These are phyloP conservation scores for Pachydiplax longipennis DNA, from an alignment of 2,888 invertebrate genomes.

Conservation along the genomic window DNA sequence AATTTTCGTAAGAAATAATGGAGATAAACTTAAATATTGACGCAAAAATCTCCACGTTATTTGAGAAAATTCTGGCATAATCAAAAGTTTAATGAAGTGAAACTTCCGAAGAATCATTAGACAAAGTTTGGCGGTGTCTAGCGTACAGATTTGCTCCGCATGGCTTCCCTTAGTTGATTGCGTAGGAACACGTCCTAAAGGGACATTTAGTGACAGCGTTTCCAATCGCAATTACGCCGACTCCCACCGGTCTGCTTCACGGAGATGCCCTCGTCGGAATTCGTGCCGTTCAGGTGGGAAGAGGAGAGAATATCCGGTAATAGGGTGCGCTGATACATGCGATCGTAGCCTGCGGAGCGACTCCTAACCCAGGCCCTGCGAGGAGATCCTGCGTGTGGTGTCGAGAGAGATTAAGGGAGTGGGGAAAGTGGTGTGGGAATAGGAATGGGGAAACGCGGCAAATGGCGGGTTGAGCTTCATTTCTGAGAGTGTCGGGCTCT, in stretches of 20 bases:
- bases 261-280: neutral
- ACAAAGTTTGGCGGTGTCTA: neutral
- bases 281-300: neutral
- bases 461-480: neutral
- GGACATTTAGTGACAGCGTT: constrained; percentile 21
- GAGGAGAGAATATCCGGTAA: neutral
- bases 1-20: too few species aligned
- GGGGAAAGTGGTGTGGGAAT: neutral
- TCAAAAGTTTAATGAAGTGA: neutral
- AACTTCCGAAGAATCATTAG: neutral
- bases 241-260: neutral
- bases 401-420: neutral
- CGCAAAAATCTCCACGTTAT: neutral
- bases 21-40: too few species aligned
- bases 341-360: neutral
- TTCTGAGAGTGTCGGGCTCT: neutral
- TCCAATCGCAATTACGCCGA: neutral
- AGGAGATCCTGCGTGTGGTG: neutral
- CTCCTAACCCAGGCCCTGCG: neutral
- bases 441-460: neutral
- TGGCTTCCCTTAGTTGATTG: neutral
- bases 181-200: constrained; percentile 6
- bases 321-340: neutral
- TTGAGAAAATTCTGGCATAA: neutral
- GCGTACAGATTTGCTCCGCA: neutral